Base-by-base conservation (phyloP, 2,113 vertebrate genomes). In the Capreolus pygargus region DNA sequence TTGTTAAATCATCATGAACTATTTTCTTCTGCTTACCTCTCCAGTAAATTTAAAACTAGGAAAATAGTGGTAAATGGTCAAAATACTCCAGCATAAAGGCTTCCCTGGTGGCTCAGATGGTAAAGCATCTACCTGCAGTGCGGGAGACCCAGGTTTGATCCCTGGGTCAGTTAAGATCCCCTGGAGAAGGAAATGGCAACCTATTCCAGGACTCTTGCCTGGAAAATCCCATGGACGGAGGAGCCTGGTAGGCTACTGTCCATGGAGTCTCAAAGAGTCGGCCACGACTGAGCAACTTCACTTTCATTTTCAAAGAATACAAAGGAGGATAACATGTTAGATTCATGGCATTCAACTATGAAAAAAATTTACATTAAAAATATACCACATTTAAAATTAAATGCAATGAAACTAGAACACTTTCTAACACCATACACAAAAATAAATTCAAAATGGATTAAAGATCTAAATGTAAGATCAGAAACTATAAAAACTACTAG, bases 1-100 rank as follows among this genome's bases (percentile, higher is more conserved):
- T 5, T 89, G 64, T 61, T n/a, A 82, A 47, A 91, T 25, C 17
- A 84, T 23, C 16, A 19, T 50, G 4, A 84, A 61, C 64, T 85
- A 27, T 50, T 88, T 85, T 28, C 21, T 70, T 90, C 76, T 64
- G 85, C 17, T 86, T 10, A 85, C 14, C 36, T 94, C 36, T 85
- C 25, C 57, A 81, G 27, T 45, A 88, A 70, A 17, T 91, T 95
- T 57, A 91, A 84, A 95, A 76, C 15, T 39, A 95, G 23, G 33
- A 95, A 89, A 84, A 58, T 60, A 74, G 60, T 52, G n/a, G 64
- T 61, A 92, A 96, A 90, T 45, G 47, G 67, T 91, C 36, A 95
- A 97, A 70, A 60, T 76, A 25, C 23, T 92, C 25, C 21, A 88
- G 50, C 33, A 94, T 43, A 76, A 87, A 50, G 47, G 47, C 12